A percentile compares a stretch with the other conserved stretches of the same genome.
These are phyloP conservation scores for Phrynosoma blainvillii DNA, from an alignment of 2,113 vertebrate genomes.

Conservation along the genomic window DNA sequence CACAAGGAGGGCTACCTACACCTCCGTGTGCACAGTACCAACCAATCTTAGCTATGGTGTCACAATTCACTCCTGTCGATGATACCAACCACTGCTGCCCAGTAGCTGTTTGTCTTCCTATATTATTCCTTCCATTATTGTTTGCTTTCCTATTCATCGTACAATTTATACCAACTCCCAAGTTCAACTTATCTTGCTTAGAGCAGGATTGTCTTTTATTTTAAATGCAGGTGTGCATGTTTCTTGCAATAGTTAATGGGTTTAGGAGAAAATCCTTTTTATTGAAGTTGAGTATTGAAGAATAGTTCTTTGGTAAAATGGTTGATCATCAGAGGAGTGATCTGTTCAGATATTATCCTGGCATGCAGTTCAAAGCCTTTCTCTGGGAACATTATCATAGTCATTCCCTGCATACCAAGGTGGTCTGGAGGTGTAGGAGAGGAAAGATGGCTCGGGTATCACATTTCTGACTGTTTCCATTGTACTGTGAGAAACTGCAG, in stretches of 20 bases:
- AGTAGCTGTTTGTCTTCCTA: no score
- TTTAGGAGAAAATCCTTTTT: background rate
- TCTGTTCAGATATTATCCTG: background rate
- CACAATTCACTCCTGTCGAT: no score
- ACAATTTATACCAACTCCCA: background rate
- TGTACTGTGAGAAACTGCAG: conserved; percentile 50
- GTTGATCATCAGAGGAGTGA: background rate
- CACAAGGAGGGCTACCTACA: no score
- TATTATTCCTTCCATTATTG: no score
- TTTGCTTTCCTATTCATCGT: background rate
- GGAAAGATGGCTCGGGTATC: conserved; percentile 22
- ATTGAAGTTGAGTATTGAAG: conserved; percentile 41
- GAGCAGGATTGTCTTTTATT: background rate
- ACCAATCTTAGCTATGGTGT: no score
- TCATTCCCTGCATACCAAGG: background rate
- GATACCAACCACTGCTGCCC: no score
- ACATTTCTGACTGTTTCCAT: conserved; percentile 48
- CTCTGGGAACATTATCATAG: background rate
- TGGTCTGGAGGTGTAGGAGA: background rate
- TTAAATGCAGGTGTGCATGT: background rate
- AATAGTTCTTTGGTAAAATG: conserved; percentile 25
- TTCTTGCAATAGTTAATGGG: background rate
- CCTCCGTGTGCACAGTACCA: no score
- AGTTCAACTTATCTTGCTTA: background rate
- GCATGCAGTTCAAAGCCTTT: background rate